phyloP scores from a whole-genome alignment of 1,140 invertebrate species.

The Tachypleus tridentatus region DNA sequence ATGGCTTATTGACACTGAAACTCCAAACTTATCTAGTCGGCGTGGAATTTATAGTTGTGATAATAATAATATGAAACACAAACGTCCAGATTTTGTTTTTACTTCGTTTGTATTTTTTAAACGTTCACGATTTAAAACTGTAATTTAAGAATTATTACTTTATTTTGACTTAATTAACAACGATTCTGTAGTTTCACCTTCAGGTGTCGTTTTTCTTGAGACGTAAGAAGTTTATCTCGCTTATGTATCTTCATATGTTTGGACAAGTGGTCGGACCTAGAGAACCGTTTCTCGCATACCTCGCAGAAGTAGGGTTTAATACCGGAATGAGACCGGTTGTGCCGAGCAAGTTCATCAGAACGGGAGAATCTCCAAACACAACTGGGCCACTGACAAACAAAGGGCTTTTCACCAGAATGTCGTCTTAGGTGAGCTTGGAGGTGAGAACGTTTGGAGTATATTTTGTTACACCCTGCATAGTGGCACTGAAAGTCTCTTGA shows the following conservation, averaged over 20 bases:
- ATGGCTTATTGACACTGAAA: too few species aligned
- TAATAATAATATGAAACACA: too few species aligned
- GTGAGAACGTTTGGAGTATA: constrained; percentile 87
- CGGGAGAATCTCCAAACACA: constrained; percentile 88
- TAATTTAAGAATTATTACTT: too few species aligned
- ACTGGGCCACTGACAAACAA: constrained; percentile 73
- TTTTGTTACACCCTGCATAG: constrained; percentile 46
- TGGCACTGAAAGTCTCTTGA: constrained; percentile 48
- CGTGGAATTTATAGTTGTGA: too few species aligned
- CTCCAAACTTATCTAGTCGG: too few species aligned
- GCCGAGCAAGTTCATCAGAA: constrained; percentile 80
- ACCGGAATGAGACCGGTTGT: constrained; percentile 66
- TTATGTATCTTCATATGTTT: constrained; percentile 76
- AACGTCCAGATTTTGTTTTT: too few species aligned
- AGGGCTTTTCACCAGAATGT: constrained; percentile 92
- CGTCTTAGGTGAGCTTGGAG: constrained; percentile 83
- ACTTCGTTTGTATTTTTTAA: too few species aligned
- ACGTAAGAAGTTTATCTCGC: constrained; percentile 10
- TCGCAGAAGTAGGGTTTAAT: constrained; percentile 74
- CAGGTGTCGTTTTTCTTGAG: too few species aligned
- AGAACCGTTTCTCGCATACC: constrained; percentile 72
- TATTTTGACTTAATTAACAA: too few species aligned
- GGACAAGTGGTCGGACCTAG: constrained; percentile 75
- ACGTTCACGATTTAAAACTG: too few species aligned
- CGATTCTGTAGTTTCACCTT: too few species aligned